Conservation (phyloP, 2,797 vertebrate species). For the Hoplostethus mediterraneus region DNA sequence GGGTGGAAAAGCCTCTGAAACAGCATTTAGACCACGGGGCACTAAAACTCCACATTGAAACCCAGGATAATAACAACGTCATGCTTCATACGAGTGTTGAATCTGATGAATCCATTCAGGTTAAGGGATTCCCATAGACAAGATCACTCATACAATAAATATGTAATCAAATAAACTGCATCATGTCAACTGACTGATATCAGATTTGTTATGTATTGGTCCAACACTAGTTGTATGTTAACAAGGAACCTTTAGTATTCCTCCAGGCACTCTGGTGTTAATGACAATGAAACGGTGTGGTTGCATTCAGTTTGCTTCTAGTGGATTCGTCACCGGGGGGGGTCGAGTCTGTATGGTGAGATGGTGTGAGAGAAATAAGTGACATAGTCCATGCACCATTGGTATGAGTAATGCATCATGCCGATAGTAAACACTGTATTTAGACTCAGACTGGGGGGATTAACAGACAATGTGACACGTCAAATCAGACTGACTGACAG, state of each 20-base stretch:
- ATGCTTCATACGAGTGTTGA: not conserved
- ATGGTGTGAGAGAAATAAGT: not conserved
- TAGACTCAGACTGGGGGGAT: conserved; percentile 50
- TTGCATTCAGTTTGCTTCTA: conserved; percentile 25
- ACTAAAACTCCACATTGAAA: too few relatives aligned
- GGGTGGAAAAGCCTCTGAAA: conserved; percentile 21
- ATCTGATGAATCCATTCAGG: conserved; percentile 6
- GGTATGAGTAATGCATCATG: conserved; percentile 29
- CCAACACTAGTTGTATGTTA: not conserved
- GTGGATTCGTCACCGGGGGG: conserved; percentile 23
- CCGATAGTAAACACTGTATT: conserved; percentile 38
- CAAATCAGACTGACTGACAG: conserved; percentile 36
- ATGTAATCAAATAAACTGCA: conserved; percentile 26
- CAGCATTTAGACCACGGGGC: not conserved
- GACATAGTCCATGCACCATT: conserved; percentile 4
- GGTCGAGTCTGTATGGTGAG: not conserved
- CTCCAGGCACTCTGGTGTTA: conserved; percentile 48
- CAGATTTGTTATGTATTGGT: not conserved
- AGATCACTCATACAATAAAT: not conserved
- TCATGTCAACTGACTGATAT: conserved; percentile 1
- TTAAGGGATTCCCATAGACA: conserved; percentile 1
- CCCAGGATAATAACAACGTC: too few relatives aligned
- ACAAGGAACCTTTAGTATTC: conserved; percentile 16
- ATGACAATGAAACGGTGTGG: conserved; percentile 50
- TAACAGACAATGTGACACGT: conserved; percentile 57